Evolutionary conservation across 1,140 invertebrate genomes (phyloP).

Genomic region (Drosophila grimshawi): DNA sequence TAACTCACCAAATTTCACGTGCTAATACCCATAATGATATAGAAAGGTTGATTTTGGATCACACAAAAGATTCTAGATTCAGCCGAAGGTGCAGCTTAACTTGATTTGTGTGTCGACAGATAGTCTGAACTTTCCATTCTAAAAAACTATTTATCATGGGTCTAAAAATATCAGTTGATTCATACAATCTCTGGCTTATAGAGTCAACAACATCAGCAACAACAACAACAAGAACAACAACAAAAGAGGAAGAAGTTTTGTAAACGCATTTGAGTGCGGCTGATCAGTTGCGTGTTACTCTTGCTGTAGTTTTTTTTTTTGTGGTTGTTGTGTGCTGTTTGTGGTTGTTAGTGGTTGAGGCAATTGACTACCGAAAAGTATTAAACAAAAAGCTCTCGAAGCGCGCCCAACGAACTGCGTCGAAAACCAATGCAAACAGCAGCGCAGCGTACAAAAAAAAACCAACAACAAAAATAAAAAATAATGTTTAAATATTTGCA

Average conservation of each 20-base stretch:
- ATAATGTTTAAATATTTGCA: slow-evolving; percentile 79
- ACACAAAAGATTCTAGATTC: too few species aligned
- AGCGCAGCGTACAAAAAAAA: slow-evolving; percentile 1
- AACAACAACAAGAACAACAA: slow-evolving; percentile 10
- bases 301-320: slow-evolving; percentile 14
- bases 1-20: too few species aligned
- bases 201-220: slow-evolving; percentile 28
- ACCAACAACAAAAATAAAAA: slow-evolving; percentile 27
- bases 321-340: slow-evolving; percentile 7
- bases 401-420: slow-evolving; percentile 49
- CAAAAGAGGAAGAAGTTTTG: slow-evolving; percentile 42
- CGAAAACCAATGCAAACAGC: slow-evolving; percentile 73
- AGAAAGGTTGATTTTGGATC: too few species aligned
- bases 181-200: slow-evolving; percentile 37
- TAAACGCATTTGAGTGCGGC: slow-evolving; percentile 52
- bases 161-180: slow-evolving; percentile 71
- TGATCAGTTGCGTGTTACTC: slow-evolving; percentile 22
- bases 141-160: slow-evolving; percentile 33
- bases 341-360: slow-evolving; percentile 47
- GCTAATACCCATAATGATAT: too few species aligned
- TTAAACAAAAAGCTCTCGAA: slow-evolving; percentile 72
- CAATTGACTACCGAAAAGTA: slow-evolving; percentile 79
- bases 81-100: not conserved
- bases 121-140: slow-evolving; percentile 65
- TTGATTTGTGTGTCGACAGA: slow-evolving; percentile 40